Evolutionary conservation across 2,113 vertebrate genomes (phyloP).

Genomic region (Clarias macrocephalus): DNA sequence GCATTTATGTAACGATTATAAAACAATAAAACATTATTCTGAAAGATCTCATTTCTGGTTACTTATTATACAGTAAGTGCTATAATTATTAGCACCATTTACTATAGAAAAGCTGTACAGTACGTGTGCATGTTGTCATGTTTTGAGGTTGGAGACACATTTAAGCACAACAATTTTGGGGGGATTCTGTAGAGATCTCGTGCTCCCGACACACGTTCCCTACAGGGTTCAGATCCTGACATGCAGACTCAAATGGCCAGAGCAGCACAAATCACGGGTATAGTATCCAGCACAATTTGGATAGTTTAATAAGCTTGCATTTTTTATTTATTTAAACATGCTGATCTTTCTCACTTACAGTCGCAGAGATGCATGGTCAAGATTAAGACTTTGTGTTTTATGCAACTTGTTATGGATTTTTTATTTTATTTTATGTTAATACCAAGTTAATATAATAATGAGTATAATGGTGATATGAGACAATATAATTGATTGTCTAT

Average conservation of each 20-base stretch:
- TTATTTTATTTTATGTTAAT: neutral
- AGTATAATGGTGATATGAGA: neutral
- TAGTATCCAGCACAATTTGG: no score
- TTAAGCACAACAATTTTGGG: neutral
- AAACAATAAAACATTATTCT: conserved; percentile 68
- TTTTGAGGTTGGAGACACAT: neutral
- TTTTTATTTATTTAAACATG: no score
- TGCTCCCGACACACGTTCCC: neutral
- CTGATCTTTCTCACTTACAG: neutral
- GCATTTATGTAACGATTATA: conserved; percentile 61
- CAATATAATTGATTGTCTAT: neutral
- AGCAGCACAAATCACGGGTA: neutral
- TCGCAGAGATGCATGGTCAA: neutral
- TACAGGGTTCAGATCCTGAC: neutral
- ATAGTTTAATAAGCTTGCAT: neutral
- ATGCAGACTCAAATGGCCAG: neutral
- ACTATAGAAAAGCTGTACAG: no score
- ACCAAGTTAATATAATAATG: neutral
- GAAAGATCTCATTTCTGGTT: neutral
- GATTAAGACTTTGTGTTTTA: neutral
- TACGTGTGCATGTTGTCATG: neutral
- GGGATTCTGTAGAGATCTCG: neutral
- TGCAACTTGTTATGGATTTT: neutral
- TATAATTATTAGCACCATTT: neutral
- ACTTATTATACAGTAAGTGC: neutral